Percentiles rank a stretch among this genome's conserved stretches.
Conservation (phyloP, 2,888 invertebrate species). For the Aporophyla nigra region DNA sequence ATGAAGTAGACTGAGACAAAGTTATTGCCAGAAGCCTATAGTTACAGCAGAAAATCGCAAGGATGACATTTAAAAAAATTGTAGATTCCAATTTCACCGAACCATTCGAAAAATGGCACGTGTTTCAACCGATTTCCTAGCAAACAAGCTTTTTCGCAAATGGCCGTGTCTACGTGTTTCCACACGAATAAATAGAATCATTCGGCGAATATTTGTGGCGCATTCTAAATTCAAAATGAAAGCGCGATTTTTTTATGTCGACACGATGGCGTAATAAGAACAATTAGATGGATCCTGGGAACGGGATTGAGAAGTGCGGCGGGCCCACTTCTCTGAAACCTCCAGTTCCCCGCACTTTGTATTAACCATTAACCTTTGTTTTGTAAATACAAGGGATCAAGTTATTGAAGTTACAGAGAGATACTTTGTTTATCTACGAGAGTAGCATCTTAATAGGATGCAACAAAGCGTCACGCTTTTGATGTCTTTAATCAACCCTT, state of each 20-base stretch:
- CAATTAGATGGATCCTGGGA: conserved; percentile 26
- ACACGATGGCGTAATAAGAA: conserved; percentile 18
- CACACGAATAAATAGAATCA: conserved; percentile 52
- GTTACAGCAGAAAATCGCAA: conserved; percentile 4
- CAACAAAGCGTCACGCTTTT: conserved; percentile 65
- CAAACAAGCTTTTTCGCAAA: conserved; percentile 52
- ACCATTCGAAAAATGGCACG: conserved; percentile 21
- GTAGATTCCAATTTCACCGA: conserved; percentile 3
- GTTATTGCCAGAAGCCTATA: background rate
- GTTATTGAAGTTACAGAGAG: conserved; percentile 52
- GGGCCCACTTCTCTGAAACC: conserved; percentile 20
- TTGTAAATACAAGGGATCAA: conserved; percentile 55
- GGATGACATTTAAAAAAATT: conserved; percentile 11
- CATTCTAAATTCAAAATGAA: conserved; percentile 51
- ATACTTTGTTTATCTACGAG: conserved; percentile 57
- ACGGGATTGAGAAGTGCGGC: conserved; percentile 32
- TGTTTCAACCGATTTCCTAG: conserved; percentile 40
- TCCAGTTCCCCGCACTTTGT: conserved; percentile 30
- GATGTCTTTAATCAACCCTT: conserved; percentile 70
- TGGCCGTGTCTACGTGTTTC: conserved; percentile 46
- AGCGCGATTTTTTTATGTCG: conserved; percentile 16
- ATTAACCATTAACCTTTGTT: conserved; percentile 47
- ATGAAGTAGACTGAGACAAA: background rate
- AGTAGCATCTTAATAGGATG: conserved; percentile 63
- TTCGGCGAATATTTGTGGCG: conserved; percentile 47